phyloP scores from a whole-genome alignment of 2,113 vertebrate genomes.

The Amphiprion ocellaris region DNA sequence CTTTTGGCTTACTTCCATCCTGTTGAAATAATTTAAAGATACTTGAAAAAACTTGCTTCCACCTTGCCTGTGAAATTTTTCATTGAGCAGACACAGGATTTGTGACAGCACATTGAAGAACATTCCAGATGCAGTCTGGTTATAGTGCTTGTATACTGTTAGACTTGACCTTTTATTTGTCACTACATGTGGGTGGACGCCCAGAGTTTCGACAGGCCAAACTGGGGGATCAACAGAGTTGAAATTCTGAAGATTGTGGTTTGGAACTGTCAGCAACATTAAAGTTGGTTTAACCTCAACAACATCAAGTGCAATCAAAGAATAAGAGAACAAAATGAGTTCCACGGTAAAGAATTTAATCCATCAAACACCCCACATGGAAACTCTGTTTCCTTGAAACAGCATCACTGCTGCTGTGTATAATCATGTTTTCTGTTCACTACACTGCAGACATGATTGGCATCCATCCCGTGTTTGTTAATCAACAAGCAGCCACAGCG shows the following conservation, averaged over 20 bases:
- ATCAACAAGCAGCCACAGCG: conserved; percentile 1
- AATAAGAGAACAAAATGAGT: no score
- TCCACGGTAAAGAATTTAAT: conserved; percentile 6
- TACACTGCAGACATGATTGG: neutral
- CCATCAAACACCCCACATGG: conserved; percentile 5
- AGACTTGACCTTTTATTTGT: conserved; percentile 6
- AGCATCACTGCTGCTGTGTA: neutral
- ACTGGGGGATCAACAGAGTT: neutral
- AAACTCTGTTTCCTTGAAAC: conserved; percentile 15
- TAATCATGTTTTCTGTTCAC: conserved; percentile 1
- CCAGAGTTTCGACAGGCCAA: neutral
- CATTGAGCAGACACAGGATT: neutral
- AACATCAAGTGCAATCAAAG: neutral
- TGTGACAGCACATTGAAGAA: conserved; percentile 16
- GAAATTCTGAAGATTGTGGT: neutral
- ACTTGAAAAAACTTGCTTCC: neutral
- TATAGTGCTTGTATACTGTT: neutral
- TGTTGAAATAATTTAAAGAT: neutral
- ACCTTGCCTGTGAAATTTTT: neutral
- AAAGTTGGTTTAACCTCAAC: neutral
- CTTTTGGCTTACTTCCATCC: neutral
- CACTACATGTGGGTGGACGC: neutral
- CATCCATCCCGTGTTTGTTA: conserved; percentile 32
- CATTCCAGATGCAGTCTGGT: conserved; percentile 5
- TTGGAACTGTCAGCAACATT: neutral